These are phyloP conservation scores for Sylvietta virens DNA, from an alignment of 2,113 vertebrate species.

Conservation along the genomic window DNA sequence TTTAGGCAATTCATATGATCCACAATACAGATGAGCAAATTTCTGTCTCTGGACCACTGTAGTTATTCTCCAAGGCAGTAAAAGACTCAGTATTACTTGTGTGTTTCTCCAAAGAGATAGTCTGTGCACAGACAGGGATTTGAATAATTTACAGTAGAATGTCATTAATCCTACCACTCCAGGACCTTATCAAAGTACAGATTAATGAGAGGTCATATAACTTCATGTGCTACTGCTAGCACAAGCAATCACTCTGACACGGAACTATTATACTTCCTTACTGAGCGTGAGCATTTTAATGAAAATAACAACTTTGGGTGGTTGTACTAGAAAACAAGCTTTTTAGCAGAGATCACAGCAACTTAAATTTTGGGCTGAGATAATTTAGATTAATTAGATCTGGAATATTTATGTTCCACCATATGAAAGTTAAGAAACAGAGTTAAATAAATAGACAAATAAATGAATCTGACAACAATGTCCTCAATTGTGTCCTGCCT, in stretches of 20 bases:
- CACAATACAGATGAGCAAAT: not conserved
- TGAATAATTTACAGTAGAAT: constrained; percentile 48
- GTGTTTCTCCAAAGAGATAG: not conserved
- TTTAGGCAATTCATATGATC: not conserved
- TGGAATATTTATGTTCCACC: not conserved
- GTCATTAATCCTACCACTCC: constrained; percentile 24
- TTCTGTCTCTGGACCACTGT: not conserved
- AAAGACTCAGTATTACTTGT: not conserved
- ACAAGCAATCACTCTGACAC: not conserved
- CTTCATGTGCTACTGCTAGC: not conserved
- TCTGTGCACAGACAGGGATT: not conserved
- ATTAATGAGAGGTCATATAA: constrained; percentile 45
- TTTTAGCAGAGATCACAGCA: not conserved
- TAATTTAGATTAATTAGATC: not conserved
- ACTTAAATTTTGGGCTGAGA: not conserved
- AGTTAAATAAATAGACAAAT: not conserved
- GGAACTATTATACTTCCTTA: not conserved
- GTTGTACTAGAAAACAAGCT: not conserved
- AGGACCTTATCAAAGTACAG: constrained; percentile 39
- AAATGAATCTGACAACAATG: not conserved
- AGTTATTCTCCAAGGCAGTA: not conserved
- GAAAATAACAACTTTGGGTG: not conserved
- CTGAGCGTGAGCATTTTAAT: not conserved
- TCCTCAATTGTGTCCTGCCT: not conserved
- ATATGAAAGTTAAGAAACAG: not conserved